These are phyloP conservation scores for Myxocyprinus asiaticus DNA, from an alignment of 2,113 vertebrate genomes.

Conservation along the genomic window DNA sequence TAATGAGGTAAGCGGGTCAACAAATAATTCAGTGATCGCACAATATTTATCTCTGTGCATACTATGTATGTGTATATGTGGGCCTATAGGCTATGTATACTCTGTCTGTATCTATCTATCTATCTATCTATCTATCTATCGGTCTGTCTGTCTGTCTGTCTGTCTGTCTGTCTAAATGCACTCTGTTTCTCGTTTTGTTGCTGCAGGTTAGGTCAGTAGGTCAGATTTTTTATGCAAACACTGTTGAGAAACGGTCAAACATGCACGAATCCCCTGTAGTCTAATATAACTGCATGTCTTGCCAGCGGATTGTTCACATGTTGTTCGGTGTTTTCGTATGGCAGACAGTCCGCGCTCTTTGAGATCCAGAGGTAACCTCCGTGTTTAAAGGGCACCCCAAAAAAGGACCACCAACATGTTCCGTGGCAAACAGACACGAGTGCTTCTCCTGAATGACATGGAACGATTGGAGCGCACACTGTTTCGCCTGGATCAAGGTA, in stretches of 20 bases:
- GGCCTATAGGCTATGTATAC: too few species aligned
- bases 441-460: conserved; percentile 83
- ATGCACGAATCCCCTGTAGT: background rate
- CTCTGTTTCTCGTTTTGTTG: background rate
- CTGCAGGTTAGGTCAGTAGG: background rate
- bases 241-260: background rate
- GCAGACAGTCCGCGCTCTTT: conserved; percentile 46
- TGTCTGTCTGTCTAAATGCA: conserved; percentile 8
- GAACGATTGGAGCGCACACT: conserved; percentile 85
- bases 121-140: background rate
- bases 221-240: background rate
- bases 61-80: too few species aligned
- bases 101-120: background rate
- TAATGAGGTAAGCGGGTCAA: too few species aligned
- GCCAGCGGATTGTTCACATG: conserved; percentile 30
- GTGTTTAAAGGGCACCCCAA: conserved; percentile 60
- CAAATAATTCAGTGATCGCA: too few species aligned
- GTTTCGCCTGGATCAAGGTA: conserved; percentile 89
- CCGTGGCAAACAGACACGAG: conserved; percentile 74
- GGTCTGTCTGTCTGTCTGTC: background rate
- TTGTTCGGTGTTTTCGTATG: conserved; percentile 29
- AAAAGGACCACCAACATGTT: conserved; percentile 69
- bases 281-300: background rate
- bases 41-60: too few species aligned
- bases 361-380: conserved; percentile 60